Conservation (phyloP, 2,797 vertebrate genomes). For the Aotus griseimembra region DNA sequence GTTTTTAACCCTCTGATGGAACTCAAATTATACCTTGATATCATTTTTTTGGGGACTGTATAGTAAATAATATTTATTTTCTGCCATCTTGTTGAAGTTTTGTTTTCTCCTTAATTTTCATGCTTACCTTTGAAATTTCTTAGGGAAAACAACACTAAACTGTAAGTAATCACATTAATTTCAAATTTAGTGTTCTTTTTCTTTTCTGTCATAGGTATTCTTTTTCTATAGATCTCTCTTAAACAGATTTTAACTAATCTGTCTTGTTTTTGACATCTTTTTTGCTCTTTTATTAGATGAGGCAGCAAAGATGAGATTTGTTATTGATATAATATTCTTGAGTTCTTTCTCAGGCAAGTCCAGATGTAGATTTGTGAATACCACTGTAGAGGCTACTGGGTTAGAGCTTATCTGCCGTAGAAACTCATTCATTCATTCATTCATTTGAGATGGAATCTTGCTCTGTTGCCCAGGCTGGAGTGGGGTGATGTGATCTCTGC, state of each 20-base stretch:
- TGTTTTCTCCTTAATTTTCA: conserved; percentile 82
- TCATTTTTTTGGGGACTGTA: neutral
- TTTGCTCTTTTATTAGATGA: neutral
- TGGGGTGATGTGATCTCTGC: no score
- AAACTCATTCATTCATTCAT: neutral
- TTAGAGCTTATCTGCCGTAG: neutral
- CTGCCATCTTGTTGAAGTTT: conserved; percentile 53
- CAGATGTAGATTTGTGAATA: neutral
- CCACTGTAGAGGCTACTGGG: neutral
- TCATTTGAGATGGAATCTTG: neutral
- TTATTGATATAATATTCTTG: neutral
- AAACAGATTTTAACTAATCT: conserved; percentile 26
- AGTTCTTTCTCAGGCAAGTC: neutral
- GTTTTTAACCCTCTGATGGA: neutral
- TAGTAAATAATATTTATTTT: conserved; percentile 1
- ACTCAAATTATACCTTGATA: conserved; percentile 11
- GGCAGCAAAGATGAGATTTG: neutral
- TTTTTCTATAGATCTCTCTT: neutral
- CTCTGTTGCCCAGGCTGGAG: no score
- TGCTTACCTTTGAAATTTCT: conserved; percentile 83
- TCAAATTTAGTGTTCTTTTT: conserved; percentile 48
- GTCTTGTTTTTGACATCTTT: neutral
- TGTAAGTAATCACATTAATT: conserved; percentile 82
- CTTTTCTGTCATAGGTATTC: neutral
- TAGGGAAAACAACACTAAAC: conserved; percentile 84